Conservation (phyloP, 2,113 vertebrate species). For the Alouatta palliata region DNA sequence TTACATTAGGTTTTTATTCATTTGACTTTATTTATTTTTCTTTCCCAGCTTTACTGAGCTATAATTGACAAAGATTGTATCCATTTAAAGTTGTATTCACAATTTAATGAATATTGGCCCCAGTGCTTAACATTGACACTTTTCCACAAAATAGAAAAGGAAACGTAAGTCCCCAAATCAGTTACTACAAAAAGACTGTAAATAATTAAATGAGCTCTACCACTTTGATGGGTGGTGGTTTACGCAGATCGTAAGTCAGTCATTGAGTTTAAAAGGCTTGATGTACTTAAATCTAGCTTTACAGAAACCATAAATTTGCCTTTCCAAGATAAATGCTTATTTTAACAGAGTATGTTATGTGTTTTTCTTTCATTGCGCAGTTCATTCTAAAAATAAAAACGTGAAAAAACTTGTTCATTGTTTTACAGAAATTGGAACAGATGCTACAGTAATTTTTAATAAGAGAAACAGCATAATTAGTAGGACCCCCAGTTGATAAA, state of each 20-base stretch:
- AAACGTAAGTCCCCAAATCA: background rate
- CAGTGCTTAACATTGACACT: background rate
- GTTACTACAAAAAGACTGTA: background rate
- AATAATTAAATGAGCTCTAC: background rate
- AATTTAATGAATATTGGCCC: background rate
- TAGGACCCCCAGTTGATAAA: constrained; percentile 65
- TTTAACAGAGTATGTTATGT: background rate
- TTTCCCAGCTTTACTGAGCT: background rate
- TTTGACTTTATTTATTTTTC: background rate
- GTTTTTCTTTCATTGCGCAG: background rate
- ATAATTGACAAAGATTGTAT: background rate
- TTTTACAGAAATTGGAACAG: constrained; percentile 34
- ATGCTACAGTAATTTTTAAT: constrained; percentile 54
- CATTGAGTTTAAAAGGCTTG: constrained; percentile 22
- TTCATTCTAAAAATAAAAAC: constrained; percentile 62
- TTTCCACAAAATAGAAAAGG: background rate
- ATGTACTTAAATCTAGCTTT: constrained; percentile 25
- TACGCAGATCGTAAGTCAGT: background rate
- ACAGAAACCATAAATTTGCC: background rate
- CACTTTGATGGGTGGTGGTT: background rate
- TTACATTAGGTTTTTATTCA: background rate
- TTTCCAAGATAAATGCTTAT: background rate
- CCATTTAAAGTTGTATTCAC: background rate
- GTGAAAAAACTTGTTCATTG: constrained; percentile 9
- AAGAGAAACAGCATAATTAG: constrained; percentile 57